These are phyloP conservation scores for Tuberolachnus salignus DNA, from an alignment of 2,888 invertebrate species.

Conservation along the genomic window DNA sequence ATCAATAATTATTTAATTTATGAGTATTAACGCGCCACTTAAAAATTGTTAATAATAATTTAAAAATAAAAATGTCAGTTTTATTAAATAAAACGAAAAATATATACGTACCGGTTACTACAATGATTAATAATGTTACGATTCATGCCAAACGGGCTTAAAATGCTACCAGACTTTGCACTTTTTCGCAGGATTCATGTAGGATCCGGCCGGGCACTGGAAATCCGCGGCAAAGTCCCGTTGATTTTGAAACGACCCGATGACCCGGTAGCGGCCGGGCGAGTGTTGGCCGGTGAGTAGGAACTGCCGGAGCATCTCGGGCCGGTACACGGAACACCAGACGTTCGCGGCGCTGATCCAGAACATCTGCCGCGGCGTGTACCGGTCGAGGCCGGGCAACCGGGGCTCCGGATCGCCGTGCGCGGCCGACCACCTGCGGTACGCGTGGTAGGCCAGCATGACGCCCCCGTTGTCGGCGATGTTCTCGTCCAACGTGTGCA, in stretches of 20 bases:
- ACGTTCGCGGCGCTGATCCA: slow-evolving; percentile 85
- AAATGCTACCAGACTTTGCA: slow-evolving; percentile 62
- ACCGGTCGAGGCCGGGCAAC: slow-evolving; percentile 74
- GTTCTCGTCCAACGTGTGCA: slow-evolving; percentile 91
- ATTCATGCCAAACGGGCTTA: too few species aligned
- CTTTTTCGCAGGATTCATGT: slow-evolving; percentile 70
- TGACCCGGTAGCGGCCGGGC: slow-evolving; percentile 67
- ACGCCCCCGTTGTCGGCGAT: slow-evolving; percentile 95
- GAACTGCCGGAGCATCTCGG: slow-evolving; percentile 75
- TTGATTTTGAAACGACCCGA: slow-evolving; percentile 70
- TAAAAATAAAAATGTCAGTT: too few species aligned
- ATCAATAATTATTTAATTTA: too few species aligned
- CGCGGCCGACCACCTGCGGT: slow-evolving; percentile 74
- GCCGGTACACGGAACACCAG: slow-evolving; percentile 81
- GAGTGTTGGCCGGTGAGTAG: slow-evolving; percentile 76
- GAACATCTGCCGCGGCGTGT: slow-evolving; percentile 75
- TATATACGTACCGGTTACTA: too few species aligned
- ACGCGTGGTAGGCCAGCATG: slow-evolving; percentile 86
- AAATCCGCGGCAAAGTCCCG: slow-evolving; percentile 70
- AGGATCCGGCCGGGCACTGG: slow-evolving; percentile 67
- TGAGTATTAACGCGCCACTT: too few species aligned
- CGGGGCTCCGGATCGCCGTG: slow-evolving; percentile 71
- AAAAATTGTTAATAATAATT: too few species aligned
- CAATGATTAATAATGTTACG: too few species aligned
- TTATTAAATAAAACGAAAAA: too few species aligned